Percentiles rank a stretch among this genome's conserved stretches.
phyloP scores from a whole-genome alignment of 1,140 invertebrate genomes.

The Camponotus vicinus region DNA sequence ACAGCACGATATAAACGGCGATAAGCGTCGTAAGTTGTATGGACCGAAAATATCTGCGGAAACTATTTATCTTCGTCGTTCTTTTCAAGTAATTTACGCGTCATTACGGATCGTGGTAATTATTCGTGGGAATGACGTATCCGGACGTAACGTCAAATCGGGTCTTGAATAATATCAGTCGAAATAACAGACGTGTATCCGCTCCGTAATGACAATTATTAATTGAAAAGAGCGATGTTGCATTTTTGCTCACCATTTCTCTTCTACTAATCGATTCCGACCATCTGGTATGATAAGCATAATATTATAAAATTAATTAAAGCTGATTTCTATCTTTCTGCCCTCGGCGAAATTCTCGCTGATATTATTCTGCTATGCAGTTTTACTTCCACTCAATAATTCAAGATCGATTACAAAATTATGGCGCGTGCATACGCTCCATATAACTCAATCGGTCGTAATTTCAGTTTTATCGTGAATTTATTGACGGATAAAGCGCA shows the following conservation, averaged over 20 bases:
- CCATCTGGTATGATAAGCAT: slow-evolving; percentile 6
- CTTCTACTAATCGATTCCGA: neutral
- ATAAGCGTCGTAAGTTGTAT: slow-evolving; percentile 30
- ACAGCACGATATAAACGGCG: slow-evolving; percentile 26
- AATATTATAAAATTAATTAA: slow-evolving; percentile 51
- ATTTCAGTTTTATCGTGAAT: slow-evolving; percentile 52
- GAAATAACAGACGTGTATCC: slow-evolving; percentile 31
- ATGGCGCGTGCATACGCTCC: slow-evolving; percentile 48
- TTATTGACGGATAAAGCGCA: slow-evolving; percentile 41
- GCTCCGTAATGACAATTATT: slow-evolving; percentile 51
- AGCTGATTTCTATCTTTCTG: slow-evolving; percentile 39
- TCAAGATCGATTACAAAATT: slow-evolving; percentile 54
- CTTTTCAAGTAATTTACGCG: slow-evolving; percentile 48
- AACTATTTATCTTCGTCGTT: slow-evolving; percentile 46
- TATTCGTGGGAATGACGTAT: slow-evolving; percentile 42
- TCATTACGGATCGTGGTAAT: slow-evolving; percentile 45
- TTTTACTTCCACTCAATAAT: slow-evolving; percentile 57
- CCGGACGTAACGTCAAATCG: slow-evolving; percentile 28
- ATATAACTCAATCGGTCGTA: slow-evolving; percentile 42
- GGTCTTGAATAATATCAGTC: slow-evolving; percentile 49
- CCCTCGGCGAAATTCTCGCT: slow-evolving; percentile 14
- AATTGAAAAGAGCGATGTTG: slow-evolving; percentile 44
- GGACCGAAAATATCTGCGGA: slow-evolving; percentile 46
- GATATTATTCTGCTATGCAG: slow-evolving; percentile 29
- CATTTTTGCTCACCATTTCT: neutral